These are phyloP conservation scores for Yasuhikotakia modesta DNA, from an alignment of 2,797 vertebrate species.

Conservation along the genomic window DNA sequence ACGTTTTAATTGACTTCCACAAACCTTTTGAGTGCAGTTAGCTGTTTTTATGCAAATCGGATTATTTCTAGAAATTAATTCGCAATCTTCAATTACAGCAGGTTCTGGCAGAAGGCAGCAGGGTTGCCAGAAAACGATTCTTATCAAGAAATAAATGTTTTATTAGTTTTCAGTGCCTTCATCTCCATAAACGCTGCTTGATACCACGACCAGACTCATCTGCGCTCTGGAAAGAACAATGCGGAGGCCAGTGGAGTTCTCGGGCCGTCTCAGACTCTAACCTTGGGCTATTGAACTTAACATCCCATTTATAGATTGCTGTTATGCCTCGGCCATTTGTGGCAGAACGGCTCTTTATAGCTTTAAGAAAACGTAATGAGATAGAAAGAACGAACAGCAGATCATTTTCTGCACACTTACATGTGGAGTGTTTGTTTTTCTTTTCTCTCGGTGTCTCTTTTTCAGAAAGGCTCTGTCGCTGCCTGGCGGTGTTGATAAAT, in stretches of 20 bases:
- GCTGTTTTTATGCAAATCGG: conserved; percentile 49
- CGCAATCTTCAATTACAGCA: conserved; percentile 37
- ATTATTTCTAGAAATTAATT: conserved; percentile 55
- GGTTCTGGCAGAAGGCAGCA: conserved; percentile 30
- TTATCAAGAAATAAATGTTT: conserved; percentile 46
- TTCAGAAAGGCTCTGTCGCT: conserved; percentile 58
- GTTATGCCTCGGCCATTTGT: conserved; percentile 76
- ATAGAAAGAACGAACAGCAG: conserved; percentile 58
- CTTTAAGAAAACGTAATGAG: conserved; percentile 68
- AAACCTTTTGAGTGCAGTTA: conserved; percentile 32
- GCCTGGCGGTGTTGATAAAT: conserved; percentile 66
- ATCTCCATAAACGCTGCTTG: conserved; percentile 63
- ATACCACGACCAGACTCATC: conserved; percentile 53
- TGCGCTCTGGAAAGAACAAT: conserved; percentile 57
- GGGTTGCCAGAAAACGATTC: conserved; percentile 30
- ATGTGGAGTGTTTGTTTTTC: conserved; percentile 54
- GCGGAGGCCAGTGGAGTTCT: conserved; percentile 54
- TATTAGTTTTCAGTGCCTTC: conserved; percentile 46
- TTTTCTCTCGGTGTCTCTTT: conserved; percentile 14
- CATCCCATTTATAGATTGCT: conserved; percentile 75
- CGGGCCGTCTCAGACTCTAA: conserved; percentile 65
- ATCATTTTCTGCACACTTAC: conserved; percentile 65
- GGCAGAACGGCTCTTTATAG: conserved; percentile 75
- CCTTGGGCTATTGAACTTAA: conserved; percentile 80
- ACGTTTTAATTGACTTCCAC: conserved; percentile 48